Evolutionary conservation across 2,888 invertebrate species (phyloP).

Genomic region (Miltochrista miniata): DNA sequence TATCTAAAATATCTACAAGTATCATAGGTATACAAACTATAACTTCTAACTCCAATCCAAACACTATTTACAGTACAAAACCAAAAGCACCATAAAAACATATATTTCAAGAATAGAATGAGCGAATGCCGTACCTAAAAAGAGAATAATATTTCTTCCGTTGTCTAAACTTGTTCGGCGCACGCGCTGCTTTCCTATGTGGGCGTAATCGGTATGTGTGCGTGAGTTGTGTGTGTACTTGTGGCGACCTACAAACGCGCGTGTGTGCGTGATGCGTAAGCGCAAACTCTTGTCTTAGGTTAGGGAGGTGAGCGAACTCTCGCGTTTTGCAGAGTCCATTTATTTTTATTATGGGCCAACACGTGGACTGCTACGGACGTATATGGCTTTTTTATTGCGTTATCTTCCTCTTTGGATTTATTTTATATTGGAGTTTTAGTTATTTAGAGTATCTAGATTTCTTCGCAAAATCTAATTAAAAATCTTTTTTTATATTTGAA

Average conservation of each 20-base stretch:
- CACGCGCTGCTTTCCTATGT: conserved; percentile 68
- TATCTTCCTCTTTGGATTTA: conserved; percentile 64
- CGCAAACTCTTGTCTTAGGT: conserved; percentile 80
- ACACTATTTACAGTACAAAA: conserved; percentile 22
- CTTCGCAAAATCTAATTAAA: neutral
- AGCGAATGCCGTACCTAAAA: conserved; percentile 72
- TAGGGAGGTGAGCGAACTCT: conserved; percentile 83
- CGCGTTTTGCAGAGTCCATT: conserved; percentile 75
- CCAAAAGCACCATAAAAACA: conserved; percentile 33
- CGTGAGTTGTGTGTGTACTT: conserved; percentile 37
- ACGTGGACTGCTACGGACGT: conserved; percentile 67
- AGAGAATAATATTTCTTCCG: conserved; percentile 82
- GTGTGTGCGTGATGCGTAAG: conserved; percentile 69
- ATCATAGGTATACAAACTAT: neutral
- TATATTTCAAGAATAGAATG: conserved; percentile 51
- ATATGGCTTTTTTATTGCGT: conserved; percentile 68
- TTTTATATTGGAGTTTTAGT: conserved; percentile 17
- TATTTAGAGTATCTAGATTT: neutral
- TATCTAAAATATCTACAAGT: neutral
- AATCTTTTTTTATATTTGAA: conserved; percentile 1
- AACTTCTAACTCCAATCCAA: conserved; percentile 4
- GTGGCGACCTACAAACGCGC: conserved; percentile 55
- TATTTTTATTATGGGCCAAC: conserved; percentile 80
- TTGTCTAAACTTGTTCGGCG: conserved; percentile 81
- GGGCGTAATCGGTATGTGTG: conserved; percentile 54